A percentile compares a stretch with the other conserved stretches of the same genome.
Evolutionary conservation across 2,113 vertebrate genomes (phyloP).

Genomic region (Mormyrus lacerda): DNA sequence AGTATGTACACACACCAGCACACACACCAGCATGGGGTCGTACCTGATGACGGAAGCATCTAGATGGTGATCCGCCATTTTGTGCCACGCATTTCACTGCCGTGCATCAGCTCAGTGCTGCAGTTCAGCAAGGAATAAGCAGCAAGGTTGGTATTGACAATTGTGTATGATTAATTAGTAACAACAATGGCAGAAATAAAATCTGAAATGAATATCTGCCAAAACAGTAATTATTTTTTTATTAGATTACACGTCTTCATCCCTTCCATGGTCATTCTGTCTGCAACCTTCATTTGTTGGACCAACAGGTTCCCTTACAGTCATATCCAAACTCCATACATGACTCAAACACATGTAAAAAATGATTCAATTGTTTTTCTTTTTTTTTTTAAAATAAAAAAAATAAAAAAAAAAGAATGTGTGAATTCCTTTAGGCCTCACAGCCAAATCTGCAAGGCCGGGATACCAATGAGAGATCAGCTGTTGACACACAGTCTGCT

Average conservation of each 20-base stretch:
- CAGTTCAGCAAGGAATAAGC: conserved; percentile 61
- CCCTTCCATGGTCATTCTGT: not conserved
- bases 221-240: conserved; percentile 29
- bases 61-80: conserved; percentile 9
- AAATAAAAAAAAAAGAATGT: not conserved
- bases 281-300: not conserved
- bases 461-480: not conserved
- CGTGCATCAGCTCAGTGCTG: not conserved
- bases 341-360: not conserved
- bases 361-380: not conserved
- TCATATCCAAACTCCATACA: not conserved
- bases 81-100: not conserved
- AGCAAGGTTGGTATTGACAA: conserved; percentile 65
- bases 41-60: conserved; percentile 28
- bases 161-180: conserved; percentile 38
- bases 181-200: conserved; percentile 35
- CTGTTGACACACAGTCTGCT: conserved; percentile 21
- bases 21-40: not conserved
- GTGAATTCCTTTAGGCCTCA: not conserved
- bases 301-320: not conserved
- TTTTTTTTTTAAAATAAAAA: not conserved
- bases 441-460: not conserved
- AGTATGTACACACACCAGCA: not conserved
- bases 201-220: conserved; percentile 51
- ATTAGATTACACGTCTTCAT: not conserved